A percentile compares a stretch with the other conserved stretches of the same genome.
phyloP scores from a whole-genome alignment of 2,113 vertebrate species.

The Abramis brama region DNA sequence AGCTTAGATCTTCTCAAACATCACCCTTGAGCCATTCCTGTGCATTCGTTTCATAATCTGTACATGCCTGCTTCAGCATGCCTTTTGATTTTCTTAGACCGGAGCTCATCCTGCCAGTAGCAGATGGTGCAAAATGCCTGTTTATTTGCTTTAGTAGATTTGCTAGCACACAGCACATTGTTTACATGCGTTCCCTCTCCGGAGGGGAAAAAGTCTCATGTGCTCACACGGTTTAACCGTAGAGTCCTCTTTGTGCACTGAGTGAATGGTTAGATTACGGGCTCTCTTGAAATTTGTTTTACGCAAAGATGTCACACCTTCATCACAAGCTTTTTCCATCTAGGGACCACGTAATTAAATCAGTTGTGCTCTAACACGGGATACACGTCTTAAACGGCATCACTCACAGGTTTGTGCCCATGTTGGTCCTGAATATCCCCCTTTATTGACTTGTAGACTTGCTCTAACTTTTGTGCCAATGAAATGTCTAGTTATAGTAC shows the following conservation, averaged over 20 bases:
- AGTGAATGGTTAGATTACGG: not conserved
- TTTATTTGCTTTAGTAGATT: conserved; percentile 52
- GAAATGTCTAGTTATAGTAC: conserved; percentile 41
- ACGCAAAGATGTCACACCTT: not conserved
- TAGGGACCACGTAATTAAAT: not conserved
- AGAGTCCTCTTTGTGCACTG: not conserved
- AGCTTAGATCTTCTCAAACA: not conserved
- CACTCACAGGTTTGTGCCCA: not conserved
- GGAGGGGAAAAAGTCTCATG: not conserved
- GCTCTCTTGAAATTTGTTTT: not conserved
- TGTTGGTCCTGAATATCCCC: not conserved
- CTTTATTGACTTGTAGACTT: conserved; percentile 42
- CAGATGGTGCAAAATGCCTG: conserved; percentile 59
- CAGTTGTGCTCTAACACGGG: not conserved
- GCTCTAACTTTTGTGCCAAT: conserved; percentile 62
- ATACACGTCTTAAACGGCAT: not conserved
- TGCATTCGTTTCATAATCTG: not conserved
- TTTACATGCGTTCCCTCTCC: not conserved
- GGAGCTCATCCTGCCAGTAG: conserved; percentile 51
- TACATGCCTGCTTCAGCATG: conserved; percentile 22
- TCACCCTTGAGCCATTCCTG: conserved; percentile 5
- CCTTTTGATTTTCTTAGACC: conserved; percentile 21
- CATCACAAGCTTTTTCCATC: conserved; percentile 12
- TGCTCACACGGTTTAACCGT: not conserved
- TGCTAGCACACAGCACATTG: not conserved